Base-by-base conservation (phyloP, 1,140 invertebrate genomes). In the Zaprionus tsacasi region DNA sequence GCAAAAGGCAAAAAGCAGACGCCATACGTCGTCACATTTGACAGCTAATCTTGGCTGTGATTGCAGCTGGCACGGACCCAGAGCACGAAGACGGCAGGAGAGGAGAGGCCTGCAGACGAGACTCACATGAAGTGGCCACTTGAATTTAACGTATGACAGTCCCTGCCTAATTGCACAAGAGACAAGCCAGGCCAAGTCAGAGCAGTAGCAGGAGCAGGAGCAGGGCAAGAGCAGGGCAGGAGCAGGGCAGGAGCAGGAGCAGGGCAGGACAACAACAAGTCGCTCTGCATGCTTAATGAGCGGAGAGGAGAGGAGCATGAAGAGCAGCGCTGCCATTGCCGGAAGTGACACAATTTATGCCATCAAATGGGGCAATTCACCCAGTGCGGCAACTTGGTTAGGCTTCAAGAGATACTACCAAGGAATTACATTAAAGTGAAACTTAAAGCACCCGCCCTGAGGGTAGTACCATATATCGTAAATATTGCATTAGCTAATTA, bases 71-170 rank as follows among this genome's bases (percentile, higher is more conserved):
- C 38, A 57, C 33, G 3, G 52, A 56, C 40, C n/a, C 21, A 43
- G 1, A 4, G 27, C 27, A 30, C 27, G 21, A 21, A 21, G 21
- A 5, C 27, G 27, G 27, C 25, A 27, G 4, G 25, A 2, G 27
- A 30, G 27, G 27, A 30, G 27, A 30, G 1, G 1, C 27, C 27
- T 21, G 21, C 21, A 70, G 52, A 65, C 50, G 69, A 43, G 67
- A 35, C 59, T 82, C 69, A 55, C 60, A 52, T 45, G 67, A 68
- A 87, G 85, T 83, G 77, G 77, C 68, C 78, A 72, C 83, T 87
- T 87, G 83, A 88, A 72, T 78, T 70, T 83, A 83, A 87, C 83
- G 85, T 88, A 87, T 76, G 83, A 88, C 83, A 88, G 79, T 78
- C 79, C 56, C 61, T 78, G 82, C 77, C 80, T 87, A 88, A 87